phyloP scores from a whole-genome alignment of 2,888 invertebrate genomes.

The Linyphia triangularis region DNA sequence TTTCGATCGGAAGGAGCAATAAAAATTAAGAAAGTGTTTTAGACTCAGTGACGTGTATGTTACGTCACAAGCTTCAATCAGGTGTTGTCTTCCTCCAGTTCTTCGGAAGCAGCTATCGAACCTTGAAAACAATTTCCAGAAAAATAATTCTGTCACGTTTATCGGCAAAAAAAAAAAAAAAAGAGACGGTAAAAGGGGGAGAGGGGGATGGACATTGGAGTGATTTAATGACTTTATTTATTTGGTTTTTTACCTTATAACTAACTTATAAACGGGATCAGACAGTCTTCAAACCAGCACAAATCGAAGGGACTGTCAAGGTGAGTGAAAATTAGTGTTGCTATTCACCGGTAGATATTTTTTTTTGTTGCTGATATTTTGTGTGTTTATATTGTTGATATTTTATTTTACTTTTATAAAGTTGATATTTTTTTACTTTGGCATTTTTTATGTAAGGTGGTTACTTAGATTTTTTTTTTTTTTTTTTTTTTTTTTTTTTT shows the following conservation, averaged over 20 bases:
- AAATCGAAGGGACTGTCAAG: background rate
- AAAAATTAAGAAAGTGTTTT: too few species aligned
- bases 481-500: too few species aligned
- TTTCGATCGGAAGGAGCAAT: too few species aligned
- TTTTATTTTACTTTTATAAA: background rate
- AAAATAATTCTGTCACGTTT: constrained; percentile 54
- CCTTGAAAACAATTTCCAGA: constrained; percentile 49
- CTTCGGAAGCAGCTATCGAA: constrained; percentile 53
- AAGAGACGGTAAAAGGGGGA: background rate
- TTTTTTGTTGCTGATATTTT: too few species aligned
- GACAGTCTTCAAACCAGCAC: background rate
- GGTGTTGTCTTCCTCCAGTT: background rate
- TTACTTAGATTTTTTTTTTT: too few species aligned
- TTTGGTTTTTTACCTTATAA: background rate
- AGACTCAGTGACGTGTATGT: background rate
- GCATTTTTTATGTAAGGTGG: too few species aligned
- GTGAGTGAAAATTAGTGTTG: background rate
- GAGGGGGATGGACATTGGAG: background rate
- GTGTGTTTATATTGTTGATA: background rate
- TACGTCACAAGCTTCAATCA: background rate
- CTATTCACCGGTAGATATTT: too few species aligned
- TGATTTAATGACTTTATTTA: constrained; percentile 1
- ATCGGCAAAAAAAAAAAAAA: background rate
- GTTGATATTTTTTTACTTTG: too few species aligned
- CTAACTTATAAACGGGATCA: constrained; percentile 23